Conservation (phyloP, 2,888 invertebrate genomes). For the Nomada flava region DNA sequence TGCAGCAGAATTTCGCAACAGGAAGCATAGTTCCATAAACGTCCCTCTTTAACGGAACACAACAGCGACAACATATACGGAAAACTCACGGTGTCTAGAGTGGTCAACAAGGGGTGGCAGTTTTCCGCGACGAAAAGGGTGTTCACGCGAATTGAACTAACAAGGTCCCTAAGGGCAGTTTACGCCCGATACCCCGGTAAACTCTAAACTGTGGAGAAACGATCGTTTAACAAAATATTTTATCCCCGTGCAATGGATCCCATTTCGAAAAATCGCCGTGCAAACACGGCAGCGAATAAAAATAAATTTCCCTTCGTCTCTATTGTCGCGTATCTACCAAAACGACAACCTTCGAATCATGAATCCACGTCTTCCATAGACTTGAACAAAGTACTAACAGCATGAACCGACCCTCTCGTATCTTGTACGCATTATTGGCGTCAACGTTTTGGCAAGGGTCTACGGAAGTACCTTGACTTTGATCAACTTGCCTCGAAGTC, state of each 20-base stretch:
- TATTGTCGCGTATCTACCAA: neutral
- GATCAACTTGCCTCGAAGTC: constrained; percentile 76
- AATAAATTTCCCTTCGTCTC: neutral
- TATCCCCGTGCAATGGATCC: neutral
- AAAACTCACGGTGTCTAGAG: constrained; percentile 39
- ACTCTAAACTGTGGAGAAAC: constrained; percentile 72
- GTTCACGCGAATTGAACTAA: constrained; percentile 80
- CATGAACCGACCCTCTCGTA: constrained; percentile 24
- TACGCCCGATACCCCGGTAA: constrained; percentile 79
- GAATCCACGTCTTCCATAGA: constrained; percentile 10
- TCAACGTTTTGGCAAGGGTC: constrained; percentile 57
- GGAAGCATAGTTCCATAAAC: constrained; percentile 59
- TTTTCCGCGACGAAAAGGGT: constrained; percentile 56
- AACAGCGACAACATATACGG: constrained; percentile 60
- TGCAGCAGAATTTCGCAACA: constrained; percentile 38
- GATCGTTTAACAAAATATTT: constrained; percentile 67
- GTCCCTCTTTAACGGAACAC: constrained; percentile 59
- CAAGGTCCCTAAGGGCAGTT: constrained; percentile 83
- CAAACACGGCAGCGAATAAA: neutral
- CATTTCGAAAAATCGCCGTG: neutral
- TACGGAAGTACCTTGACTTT: constrained; percentile 74
- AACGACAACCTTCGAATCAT: neutral
- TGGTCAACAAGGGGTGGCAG: constrained; percentile 54
- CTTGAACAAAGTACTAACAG: constrained; percentile 10
- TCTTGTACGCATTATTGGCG: constrained; percentile 52